Evolutionary conservation across 2,113 vertebrate species (phyloP).

Genomic region (Oryzias celebensis): DNA sequence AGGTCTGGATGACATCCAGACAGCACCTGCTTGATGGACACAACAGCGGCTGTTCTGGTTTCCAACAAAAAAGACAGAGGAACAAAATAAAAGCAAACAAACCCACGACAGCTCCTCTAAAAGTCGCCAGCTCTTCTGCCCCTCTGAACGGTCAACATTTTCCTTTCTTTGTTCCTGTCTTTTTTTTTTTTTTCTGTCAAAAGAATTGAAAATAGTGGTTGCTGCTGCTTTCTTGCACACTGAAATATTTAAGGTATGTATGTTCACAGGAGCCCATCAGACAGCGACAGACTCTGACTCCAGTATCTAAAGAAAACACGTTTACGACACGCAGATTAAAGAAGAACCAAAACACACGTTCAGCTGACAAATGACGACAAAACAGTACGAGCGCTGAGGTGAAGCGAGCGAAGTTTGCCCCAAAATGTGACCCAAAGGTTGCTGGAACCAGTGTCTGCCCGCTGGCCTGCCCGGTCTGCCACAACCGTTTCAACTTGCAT

Average conservation of each 20-base stretch:
- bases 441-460: slow-evolving; percentile 60
- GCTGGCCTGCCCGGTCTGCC: slow-evolving; percentile 20
- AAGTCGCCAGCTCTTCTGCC: slow-evolving; percentile 86
- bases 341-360: no score
- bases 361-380: slow-evolving; percentile 12
- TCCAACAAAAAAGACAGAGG: slow-evolving; percentile 49
- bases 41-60: slow-evolving; percentile 81
- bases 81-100: slow-evolving; percentile 75
- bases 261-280: slow-evolving; percentile 75
- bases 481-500: slow-evolving; percentile 11
- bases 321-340: slow-evolving; percentile 29
- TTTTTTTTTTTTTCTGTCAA: slow-evolving; percentile 50
- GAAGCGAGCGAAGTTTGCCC: slow-evolving; percentile 80
- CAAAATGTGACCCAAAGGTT: slow-evolving; percentile 72
- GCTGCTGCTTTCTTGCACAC: slow-evolving; percentile 92
- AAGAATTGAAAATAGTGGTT: slow-evolving; percentile 78
- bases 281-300: slow-evolving; percentile 4
- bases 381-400: slow-evolving; percentile 66
- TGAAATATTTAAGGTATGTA: slow-evolving; percentile 78
- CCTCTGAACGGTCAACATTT: slow-evolving; percentile 85
- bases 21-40: slow-evolving; percentile 74
- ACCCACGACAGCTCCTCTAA: slow-evolving; percentile 79
- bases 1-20: slow-evolving; percentile 43
- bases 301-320: slow-evolving; percentile 19
- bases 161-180: slow-evolving; percentile 77